These are phyloP conservation scores for Ariopsis seemanni DNA, from an alignment of 2,113 vertebrate species.

Conservation along the genomic window DNA sequence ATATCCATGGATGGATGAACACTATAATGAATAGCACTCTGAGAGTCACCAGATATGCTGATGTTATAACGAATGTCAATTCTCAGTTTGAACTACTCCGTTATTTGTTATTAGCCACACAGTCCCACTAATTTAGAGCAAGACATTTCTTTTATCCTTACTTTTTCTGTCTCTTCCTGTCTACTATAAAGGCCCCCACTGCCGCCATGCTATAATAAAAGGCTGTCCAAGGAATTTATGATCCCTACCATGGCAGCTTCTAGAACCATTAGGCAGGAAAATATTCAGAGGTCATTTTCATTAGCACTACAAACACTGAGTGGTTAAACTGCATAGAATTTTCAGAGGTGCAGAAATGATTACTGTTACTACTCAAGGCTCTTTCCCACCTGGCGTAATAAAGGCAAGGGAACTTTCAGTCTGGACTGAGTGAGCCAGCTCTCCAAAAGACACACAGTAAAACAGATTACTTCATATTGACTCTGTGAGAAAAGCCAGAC, in stretches of 20 bases:
- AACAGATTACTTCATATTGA: slow-evolving; percentile 10
- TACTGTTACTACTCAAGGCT: background rate
- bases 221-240: slow-evolving; percentile 42
- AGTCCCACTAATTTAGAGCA: background rate
- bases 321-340: background rate
- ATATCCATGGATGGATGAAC: slow-evolving; percentile 37
- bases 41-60: background rate
- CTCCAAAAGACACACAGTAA: background rate
- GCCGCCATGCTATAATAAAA: slow-evolving; percentile 30
- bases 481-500: slow-evolving; percentile 10
- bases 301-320: slow-evolving; percentile 23
- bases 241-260: background rate
- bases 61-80: slow-evolving; percentile 17
- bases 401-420: slow-evolving; percentile 1
- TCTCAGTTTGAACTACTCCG: background rate
- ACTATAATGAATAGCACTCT: background rate
- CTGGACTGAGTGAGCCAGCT: background rate
- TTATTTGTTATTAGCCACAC: background rate
- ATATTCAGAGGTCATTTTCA: slow-evolving; percentile 46
- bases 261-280: slow-evolving; percentile 29
- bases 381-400: background rate
- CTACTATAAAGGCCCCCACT: slow-evolving; percentile 17
- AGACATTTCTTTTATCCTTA: slow-evolving; percentile 14
- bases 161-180: background rate
- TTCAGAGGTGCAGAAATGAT: slow-evolving; percentile 2